Evolutionary conservation across 2,797 vertebrate genomes (phyloP).

Genomic region (Pteropus rufus): DNA sequence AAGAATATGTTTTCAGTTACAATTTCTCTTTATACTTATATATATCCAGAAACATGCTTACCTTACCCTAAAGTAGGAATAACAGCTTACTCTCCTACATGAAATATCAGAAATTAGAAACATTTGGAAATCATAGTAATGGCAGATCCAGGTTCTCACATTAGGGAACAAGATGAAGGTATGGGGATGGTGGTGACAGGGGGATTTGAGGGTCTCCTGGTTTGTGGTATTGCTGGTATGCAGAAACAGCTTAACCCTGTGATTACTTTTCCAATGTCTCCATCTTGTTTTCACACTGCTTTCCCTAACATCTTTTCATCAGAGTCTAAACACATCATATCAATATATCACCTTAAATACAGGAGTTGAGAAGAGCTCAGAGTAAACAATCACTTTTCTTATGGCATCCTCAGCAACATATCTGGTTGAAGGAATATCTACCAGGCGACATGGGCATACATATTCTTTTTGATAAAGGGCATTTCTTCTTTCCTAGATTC

Average conservation of each 20-base stretch:
- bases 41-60: neutral
- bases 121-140: neutral
- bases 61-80: neutral
- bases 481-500: neutral
- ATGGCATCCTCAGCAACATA: neutral
- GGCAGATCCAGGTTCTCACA: neutral
- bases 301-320: neutral
- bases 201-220: neutral
- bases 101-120: neutral
- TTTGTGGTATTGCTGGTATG: neutral
- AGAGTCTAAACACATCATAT: neutral
- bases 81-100: neutral
- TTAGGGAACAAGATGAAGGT: neutral
- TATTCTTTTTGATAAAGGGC: neutral
- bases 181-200: rapidly evolving
- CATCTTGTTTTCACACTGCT: neutral
- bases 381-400: neutral
- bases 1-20: neutral
- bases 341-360: neutral
- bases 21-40: neutral
- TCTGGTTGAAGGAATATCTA: neutral
- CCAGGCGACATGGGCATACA: neutral
- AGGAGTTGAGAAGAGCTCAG: neutral
- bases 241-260: neutral
- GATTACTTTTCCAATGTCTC: neutral